Percentiles rank a stretch among this genome's conserved stretches.
Conservation (phyloP, 1,140 invertebrate genomes). For the Drosophila oshimai region DNA sequence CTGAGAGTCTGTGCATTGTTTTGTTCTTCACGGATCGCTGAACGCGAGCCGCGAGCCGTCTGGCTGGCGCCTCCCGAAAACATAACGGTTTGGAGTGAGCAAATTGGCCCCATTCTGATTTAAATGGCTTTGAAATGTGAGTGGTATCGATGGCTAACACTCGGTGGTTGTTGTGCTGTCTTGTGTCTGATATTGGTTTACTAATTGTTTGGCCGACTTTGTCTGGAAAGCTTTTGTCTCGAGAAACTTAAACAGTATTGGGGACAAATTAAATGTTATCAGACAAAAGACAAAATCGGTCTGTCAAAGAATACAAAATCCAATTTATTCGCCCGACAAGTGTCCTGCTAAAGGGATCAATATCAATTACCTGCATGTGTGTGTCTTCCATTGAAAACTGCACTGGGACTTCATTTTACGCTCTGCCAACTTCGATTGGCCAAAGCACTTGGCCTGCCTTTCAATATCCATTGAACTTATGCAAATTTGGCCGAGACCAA, state of each 20-base stretch:
- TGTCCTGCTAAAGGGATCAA: slow-evolving; percentile 55
- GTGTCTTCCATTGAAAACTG: slow-evolving; percentile 44
- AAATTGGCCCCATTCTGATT: too few relatives aligned
- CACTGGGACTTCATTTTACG: slow-evolving; percentile 56
- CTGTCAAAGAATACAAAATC: slow-evolving; percentile 59
- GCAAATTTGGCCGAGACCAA: slow-evolving; percentile 12
- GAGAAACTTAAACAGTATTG: slow-evolving; percentile 26
- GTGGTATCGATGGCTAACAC: slow-evolving; percentile 3
- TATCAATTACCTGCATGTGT: slow-evolving; percentile 28
- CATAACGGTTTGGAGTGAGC: too few relatives aligned
- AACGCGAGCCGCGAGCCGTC: too few relatives aligned
- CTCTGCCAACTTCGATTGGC: slow-evolving; percentile 53
- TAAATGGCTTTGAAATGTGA: slow-evolving; percentile 57
- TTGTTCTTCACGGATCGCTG: too few relatives aligned
- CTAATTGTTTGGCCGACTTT: slow-evolving; percentile 56
- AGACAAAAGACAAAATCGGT: slow-evolving; percentile 24
- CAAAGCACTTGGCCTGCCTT: slow-evolving; percentile 9
- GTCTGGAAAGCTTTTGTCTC: slow-evolving; percentile 43
- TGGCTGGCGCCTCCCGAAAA: too few relatives aligned
- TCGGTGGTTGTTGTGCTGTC: not conserved
- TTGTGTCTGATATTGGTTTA: slow-evolving; percentile 63
- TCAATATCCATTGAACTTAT: slow-evolving; percentile 12
- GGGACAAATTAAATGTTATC: slow-evolving; percentile 33
- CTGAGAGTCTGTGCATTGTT: too few relatives aligned
- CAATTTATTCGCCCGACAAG: slow-evolving; percentile 67